Percentiles rank a stretch among this genome's conserved stretches.
These are phyloP conservation scores for Dinoponera quadriceps DNA, from an alignment of 1,140 invertebrate species.

Conservation along the genomic window DNA sequence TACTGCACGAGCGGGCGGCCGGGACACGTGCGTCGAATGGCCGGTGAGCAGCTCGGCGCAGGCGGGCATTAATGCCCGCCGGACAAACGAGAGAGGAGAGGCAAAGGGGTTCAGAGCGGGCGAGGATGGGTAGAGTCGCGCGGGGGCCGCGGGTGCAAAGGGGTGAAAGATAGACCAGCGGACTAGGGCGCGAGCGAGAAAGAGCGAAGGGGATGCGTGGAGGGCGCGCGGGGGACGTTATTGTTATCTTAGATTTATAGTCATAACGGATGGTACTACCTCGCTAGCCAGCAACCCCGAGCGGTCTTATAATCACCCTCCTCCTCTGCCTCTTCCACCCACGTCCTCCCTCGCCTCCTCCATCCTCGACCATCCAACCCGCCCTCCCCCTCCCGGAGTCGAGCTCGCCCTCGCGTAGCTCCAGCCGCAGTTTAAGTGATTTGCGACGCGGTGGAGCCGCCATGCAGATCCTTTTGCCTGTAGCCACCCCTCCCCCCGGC, in stretches of 20 bases:
- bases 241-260: slow-evolving; percentile 87
- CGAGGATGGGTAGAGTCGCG: slow-evolving; percentile 42
- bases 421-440: slow-evolving; percentile 85
- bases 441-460: slow-evolving; percentile 85
- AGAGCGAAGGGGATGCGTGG: slow-evolving; percentile 65
- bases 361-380: slow-evolving; percentile 71
- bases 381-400: slow-evolving; percentile 65
- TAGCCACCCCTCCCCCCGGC: slow-evolving; percentile 68
- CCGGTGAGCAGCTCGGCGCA: slow-evolving; percentile 73
- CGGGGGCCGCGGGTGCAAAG: slow-evolving; percentile 38
- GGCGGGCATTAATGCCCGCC: slow-evolving; percentile 78
- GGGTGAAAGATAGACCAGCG: slow-evolving; percentile 52
- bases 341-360: slow-evolving; percentile 69
- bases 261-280: slow-evolving; percentile 85
- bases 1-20: slow-evolving; percentile 51
- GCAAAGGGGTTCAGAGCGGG: slow-evolving; percentile 35
- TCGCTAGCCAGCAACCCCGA: slow-evolving; percentile 84
- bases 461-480: slow-evolving; percentile 85
- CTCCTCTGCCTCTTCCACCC: slow-evolving; percentile 71
- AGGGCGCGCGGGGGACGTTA: slow-evolving; percentile 82
- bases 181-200: slow-evolving; percentile 54
- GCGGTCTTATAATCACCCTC: slow-evolving; percentile 86
- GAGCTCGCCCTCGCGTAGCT: slow-evolving; percentile 75
- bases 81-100: slow-evolving; percentile 77
- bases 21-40: slow-evolving; percentile 83